A percentile compares a stretch with the other conserved stretches of the same genome.
phyloP scores from a whole-genome alignment of 2,888 invertebrate genomes.

The Torymus tubicola region DNA sequence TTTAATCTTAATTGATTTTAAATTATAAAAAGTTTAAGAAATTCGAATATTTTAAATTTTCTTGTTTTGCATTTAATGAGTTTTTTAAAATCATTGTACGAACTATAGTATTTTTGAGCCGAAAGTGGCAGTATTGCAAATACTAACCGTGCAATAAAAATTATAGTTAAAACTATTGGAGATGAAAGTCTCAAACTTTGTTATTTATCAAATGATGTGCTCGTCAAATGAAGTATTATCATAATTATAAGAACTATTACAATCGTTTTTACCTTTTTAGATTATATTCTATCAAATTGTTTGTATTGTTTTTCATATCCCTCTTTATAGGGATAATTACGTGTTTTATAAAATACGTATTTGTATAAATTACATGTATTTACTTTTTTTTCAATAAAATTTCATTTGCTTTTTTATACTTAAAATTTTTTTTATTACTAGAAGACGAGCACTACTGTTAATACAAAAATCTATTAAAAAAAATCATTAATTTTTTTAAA shows the following conservation, averaged over 20 bases:
- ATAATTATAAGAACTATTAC: conserved; percentile 53
- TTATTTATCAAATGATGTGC: conserved; percentile 44
- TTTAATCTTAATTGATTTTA: conserved; percentile 13
- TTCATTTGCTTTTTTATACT: conserved; percentile 32
- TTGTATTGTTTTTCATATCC: conserved; percentile 54
- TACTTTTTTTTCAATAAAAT: conserved; percentile 38
- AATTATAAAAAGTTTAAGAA: conserved; percentile 22
- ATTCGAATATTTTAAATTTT: conserved; percentile 6
- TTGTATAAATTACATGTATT: conserved; percentile 39
- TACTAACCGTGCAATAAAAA: conserved; percentile 55
- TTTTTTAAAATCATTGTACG: conserved; percentile 45
- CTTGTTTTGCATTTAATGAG: conserved; percentile 47
- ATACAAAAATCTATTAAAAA: conserved; percentile 33
- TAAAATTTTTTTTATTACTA: conserved; percentile 28
- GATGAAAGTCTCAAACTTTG: conserved; percentile 51
- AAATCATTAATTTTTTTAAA: conserved; percentile 35
- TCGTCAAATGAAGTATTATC: conserved; percentile 56
- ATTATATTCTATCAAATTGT: conserved; percentile 53
- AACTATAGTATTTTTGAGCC: conserved; percentile 51
- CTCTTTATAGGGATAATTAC: conserved; percentile 51
- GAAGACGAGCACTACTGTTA: conserved; percentile 43
- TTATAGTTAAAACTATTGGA: conserved; percentile 37
- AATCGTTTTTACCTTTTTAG: conserved; percentile 55
- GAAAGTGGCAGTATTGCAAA: conserved; percentile 46
- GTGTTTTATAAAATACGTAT: conserved; percentile 38